Evolutionary conservation across 2,888 invertebrate genomes (phyloP).

Genomic region (Amphimallon solstitiale): DNA sequence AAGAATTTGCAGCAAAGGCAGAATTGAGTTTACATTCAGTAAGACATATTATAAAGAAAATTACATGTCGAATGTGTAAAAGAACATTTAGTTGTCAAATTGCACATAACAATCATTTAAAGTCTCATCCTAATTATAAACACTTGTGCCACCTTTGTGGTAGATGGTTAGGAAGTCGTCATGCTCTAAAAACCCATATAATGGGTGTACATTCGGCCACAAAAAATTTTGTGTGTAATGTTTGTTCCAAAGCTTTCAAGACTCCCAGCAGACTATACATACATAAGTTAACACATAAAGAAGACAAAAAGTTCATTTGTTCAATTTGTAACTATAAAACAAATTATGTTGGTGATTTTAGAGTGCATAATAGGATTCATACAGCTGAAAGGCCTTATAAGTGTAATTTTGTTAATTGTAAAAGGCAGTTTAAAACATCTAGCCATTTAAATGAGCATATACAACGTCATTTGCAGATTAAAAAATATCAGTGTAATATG

Average conservation of each 20-base stretch:
- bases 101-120: conserved; percentile 44
- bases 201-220: conserved; percentile 48
- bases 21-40: conserved; percentile 47
- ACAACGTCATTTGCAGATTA: conserved; percentile 46
- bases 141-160: conserved; percentile 51
- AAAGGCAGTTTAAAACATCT: conserved; percentile 47
- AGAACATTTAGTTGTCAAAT: conserved; percentile 44
- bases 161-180: conserved; percentile 47
- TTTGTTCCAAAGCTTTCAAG: conserved; percentile 50
- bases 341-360: conserved; percentile 48
- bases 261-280: conserved; percentile 46
- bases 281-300: conserved; percentile 48
- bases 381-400: conserved; percentile 49
- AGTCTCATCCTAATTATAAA: conserved; percentile 44
- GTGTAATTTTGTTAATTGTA: conserved; percentile 49
- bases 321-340: conserved; percentile 48
- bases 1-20: conserved; percentile 46
- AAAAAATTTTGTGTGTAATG: conserved; percentile 46
- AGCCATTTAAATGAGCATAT: conserved; percentile 49
- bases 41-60: conserved; percentile 45
- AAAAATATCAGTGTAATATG: conserved; percentile 46
- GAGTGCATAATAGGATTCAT: conserved; percentile 51
- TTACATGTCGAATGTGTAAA: conserved; percentile 45
- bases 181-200: conserved; percentile 49
- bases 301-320: conserved; percentile 48